Evolutionary conservation across 2,888 invertebrate species (phyloP).

Genomic region (Dascillus cervinus): DNA sequence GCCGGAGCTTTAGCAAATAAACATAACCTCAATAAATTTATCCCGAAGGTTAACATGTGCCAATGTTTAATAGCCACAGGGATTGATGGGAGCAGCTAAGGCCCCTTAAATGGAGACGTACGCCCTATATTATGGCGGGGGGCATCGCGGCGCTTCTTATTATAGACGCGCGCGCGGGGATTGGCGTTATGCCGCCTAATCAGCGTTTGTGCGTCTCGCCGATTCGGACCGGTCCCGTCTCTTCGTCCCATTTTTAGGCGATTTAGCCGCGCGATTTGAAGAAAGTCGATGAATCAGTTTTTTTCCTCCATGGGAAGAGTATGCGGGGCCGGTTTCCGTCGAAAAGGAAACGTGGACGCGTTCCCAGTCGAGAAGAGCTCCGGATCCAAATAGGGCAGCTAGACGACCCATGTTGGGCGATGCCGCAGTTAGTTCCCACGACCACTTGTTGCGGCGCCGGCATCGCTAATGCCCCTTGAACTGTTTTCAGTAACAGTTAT

Average conservation of each 20-base stretch:
- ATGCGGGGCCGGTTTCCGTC: constrained; percentile 4
- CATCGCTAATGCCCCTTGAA: constrained; percentile 5
- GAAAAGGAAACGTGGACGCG: constrained; percentile 1
- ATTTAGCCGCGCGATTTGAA: too few species aligned
- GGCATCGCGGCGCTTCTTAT: constrained; percentile 26
- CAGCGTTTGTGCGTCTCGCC: constrained; percentile 8
- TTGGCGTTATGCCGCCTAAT: constrained; percentile 10
- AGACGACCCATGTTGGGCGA: constrained; percentile 19
- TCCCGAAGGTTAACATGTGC: constrained; percentile 4
- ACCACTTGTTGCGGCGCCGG: constrained; percentile 10
- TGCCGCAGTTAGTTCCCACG: constrained; percentile 13
- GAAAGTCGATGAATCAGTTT: too few species aligned
- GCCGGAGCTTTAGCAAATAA: constrained; percentile 9
- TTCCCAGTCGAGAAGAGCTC: constrained; percentile 8
- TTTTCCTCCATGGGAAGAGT: constrained; percentile 6
- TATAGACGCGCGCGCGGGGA: constrained; percentile 20
- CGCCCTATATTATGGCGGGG: constrained; percentile 16
- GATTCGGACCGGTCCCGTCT: constrained; percentile 7
- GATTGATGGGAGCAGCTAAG: constrained; percentile 10
- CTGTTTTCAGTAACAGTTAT: constrained; percentile 9
- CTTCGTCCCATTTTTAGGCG: too few species aligned
- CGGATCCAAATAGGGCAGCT: constrained; percentile 16
- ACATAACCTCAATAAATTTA: constrained; percentile 8
- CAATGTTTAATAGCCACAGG: constrained; percentile 5
- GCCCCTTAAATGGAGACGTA: constrained; percentile 28